phyloP scores from a whole-genome alignment of 2,888 invertebrate genomes.

The Aporophyla lueneburgensis region DNA sequence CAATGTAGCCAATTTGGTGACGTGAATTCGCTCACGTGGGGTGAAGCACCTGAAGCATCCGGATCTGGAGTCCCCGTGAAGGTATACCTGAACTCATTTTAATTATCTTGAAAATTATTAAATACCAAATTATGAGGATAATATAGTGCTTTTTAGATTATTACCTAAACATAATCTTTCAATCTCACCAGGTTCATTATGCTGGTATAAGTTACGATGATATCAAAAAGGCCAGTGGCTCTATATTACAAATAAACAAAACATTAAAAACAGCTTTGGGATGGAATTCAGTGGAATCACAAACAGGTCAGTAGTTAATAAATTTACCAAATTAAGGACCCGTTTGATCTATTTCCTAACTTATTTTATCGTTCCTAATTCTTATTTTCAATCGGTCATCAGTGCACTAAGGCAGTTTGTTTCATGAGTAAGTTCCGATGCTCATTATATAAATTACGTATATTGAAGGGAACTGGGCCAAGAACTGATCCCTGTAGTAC shows the following conservation, averaged over 20 bases:
- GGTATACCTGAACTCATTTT: no score
- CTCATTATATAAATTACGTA: no score
- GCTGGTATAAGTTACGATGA: constrained; percentile 73
- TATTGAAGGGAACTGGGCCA: background rate
- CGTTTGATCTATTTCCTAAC: no score
- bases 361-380: background rate
- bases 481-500: background rate
- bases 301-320: constrained; percentile 65
- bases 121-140: background rate
- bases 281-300: constrained; percentile 81
- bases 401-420: background rate
- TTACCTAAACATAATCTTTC: background rate
- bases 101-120: background rate
- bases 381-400: background rate
- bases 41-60: constrained; percentile 27
- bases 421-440: background rate
- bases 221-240: constrained; percentile 69
- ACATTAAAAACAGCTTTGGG: constrained; percentile 64
- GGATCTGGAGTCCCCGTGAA: constrained; percentile 70
- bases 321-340: no score
- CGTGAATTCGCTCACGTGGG: constrained; percentile 54
- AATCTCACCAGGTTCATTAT: constrained; percentile 72
- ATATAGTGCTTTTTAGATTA: background rate
- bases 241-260: constrained; percentile 40
- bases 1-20: constrained; percentile 63